A percentile compares a stretch with the other conserved stretches of the same genome.
Evolutionary conservation across 2,797 vertebrate species (phyloP).

Genomic region (Danio kyathit): DNA sequence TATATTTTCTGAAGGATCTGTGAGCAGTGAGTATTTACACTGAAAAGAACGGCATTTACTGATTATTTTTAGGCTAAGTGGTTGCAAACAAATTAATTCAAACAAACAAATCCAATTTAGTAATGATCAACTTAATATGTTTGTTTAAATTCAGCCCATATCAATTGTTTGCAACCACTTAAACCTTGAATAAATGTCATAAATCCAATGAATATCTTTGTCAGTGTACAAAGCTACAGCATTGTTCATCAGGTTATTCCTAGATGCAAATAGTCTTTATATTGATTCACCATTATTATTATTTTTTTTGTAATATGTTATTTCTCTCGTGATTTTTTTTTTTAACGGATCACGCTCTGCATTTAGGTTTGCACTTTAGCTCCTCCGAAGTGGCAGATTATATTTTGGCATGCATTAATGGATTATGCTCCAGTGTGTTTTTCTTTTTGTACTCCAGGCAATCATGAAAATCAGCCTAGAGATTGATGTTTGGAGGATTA

Average conservation of each 20-base stretch:
- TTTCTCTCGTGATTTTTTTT: conserved; percentile 56
- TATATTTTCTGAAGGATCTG: not conserved
- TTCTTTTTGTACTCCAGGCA: conserved; percentile 7
- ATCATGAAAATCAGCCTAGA: conserved; percentile 33
- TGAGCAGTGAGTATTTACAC: not conserved
- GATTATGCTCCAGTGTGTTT: conserved; percentile 47
- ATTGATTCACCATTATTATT: conserved; percentile 6
- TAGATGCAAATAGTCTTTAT: not conserved
- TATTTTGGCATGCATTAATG: conserved; percentile 62
- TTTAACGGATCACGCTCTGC: conserved; percentile 49
- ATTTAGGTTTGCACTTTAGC: conserved; percentile 74
- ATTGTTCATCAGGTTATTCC: not conserved
- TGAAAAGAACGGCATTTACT: no score
- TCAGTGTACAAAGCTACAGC: no score
- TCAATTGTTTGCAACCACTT: no score
- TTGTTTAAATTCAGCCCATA: no score
- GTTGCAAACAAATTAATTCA: no score
- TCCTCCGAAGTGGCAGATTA: conserved; percentile 75
- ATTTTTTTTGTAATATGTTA: conserved; percentile 53
- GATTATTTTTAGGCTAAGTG: no score
- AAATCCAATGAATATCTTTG: no score
- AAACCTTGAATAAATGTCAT: no score
- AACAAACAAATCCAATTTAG: no score
- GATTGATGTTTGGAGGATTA: conserved; percentile 31
- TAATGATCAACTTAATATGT: no score